Conservation (phyloP, 2,113 vertebrate genomes). For the Fukomys damarensis region DNA sequence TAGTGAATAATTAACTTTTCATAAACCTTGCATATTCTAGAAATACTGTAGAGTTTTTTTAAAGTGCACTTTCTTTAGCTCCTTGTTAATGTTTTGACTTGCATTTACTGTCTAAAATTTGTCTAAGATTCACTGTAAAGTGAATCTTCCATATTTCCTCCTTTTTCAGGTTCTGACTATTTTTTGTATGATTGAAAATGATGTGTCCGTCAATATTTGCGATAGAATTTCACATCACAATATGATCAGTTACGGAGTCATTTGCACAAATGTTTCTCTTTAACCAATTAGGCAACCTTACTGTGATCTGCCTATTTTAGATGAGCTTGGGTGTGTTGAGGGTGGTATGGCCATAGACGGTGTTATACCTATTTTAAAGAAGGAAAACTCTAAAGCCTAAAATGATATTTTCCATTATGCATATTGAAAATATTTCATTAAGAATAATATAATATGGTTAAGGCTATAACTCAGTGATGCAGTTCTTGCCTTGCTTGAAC, state of each 20-base stretch:
- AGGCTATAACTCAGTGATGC: too few relatives aligned
- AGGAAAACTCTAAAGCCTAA: background rate
- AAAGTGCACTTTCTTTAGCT: background rate
- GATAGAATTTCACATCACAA: background rate
- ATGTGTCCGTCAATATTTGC: conserved; percentile 6
- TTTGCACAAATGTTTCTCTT: background rate
- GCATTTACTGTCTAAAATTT: conserved; percentile 51
- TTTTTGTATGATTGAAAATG: background rate
- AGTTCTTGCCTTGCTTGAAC: too few relatives aligned
- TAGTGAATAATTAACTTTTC: conserved; percentile 64
- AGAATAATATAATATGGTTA: background rate
- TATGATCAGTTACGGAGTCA: background rate
- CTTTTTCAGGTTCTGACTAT: background rate
- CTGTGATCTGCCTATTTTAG: background rate
- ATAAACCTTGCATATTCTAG: conserved; percentile 45
- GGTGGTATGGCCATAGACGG: too few relatives aligned
- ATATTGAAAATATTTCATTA: conserved; percentile 21
- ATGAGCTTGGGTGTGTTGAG: too few relatives aligned
- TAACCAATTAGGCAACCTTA: background rate
- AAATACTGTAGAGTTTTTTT: background rate
- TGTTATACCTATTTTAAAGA: background rate
- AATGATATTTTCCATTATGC: background rate
- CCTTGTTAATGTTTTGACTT: conserved; percentile 39
- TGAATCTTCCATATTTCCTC: background rate
- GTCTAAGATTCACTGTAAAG: conserved; percentile 28